Percentiles rank a stretch among this genome's conserved stretches.
These are phyloP conservation scores for Quadroppia sp. DNA, from an alignment of 2,888 invertebrate genomes.

Conservation along the genomic window DNA sequence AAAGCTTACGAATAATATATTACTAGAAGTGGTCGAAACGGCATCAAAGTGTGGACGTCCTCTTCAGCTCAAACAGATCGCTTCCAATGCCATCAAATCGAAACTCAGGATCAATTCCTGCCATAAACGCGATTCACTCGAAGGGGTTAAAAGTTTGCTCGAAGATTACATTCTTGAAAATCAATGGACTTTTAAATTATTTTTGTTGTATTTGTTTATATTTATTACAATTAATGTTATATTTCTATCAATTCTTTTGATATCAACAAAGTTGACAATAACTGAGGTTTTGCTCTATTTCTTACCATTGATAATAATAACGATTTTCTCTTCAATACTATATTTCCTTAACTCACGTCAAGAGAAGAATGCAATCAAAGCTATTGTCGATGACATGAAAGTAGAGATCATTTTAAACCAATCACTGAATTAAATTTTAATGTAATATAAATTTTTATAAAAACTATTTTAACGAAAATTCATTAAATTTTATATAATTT, in stretches of 20 bases:
- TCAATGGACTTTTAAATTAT: not conserved
- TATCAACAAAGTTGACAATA: not conserved
- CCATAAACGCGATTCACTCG: not conserved
- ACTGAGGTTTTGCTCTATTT: conserved; percentile 34
- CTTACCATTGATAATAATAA: not conserved
- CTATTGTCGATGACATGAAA: conserved; percentile 38
- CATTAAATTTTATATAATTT: no score
- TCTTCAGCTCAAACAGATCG: conserved; percentile 30
- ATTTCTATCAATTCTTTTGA: not conserved
- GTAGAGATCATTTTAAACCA: not conserved
- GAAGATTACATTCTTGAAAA: not conserved
- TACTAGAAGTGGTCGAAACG: conserved; percentile 12
- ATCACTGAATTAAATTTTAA: not conserved
- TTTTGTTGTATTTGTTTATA: not conserved
- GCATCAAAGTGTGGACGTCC: conserved; percentile 13
- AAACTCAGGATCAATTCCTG: not conserved
- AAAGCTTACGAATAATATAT: not conserved
- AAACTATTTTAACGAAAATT: not conserved
- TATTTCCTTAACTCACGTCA: conserved; percentile 35
- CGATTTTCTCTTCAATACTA: conserved; percentile 1
- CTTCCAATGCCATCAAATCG: conserved; percentile 10
- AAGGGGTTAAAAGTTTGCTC: not conserved
- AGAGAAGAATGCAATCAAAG: conserved; percentile 40
- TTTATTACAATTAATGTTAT: not conserved
- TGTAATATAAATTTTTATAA: not conserved